Evolutionary conservation across 2,888 invertebrate species (phyloP), one percentile per base, ranked within the genome.

Genomic region (Acanthosepion lycidas): DNA sequence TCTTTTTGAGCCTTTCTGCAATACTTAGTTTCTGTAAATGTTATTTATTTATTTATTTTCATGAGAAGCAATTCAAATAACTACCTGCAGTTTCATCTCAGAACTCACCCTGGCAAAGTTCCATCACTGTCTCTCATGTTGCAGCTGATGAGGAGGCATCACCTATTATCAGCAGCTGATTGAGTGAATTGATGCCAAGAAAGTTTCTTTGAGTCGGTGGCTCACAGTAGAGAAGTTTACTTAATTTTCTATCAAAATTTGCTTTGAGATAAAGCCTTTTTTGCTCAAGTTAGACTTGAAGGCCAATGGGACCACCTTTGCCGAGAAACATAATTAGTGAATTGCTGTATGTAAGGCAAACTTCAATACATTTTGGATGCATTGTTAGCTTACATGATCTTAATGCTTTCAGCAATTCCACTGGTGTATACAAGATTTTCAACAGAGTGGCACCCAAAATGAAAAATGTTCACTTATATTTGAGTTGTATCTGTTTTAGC

Each of bases 121-220:
- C 78, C 78, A 78, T 78, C 33, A 78, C n/a, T 78, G 78, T 2
- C 78, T n/a, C 78, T 78, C 59, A 59, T 59, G 59, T 59, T 59
- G 23, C 23, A 6, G 59, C 23, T 59, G 59, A 59, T 78, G 78
- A 78, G 78, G 33, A 78, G n/a, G 78, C 9, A 78, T 78, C 78
- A 78, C 33, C n/a, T 78, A 78, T 78, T 78, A 78, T 78, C n/a
- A 78, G n/a, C 15, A 78, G 78, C n/a, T 33, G n/a, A 78, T 78
- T 78, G 78, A 78, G n/a, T 78, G 78, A 78, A 78, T 78, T 78
- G 78, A 78, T 78, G 78, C 78, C 78, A 78, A 78, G 78, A n/a
- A 78, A 78, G 33, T 78, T 78, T 78, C 78, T 78, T 78, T 78
- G 18, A 78, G n/a, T n/a, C 0, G n/a, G n/a, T 78, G 33, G 78